Evolutionary conservation across 1,140 invertebrate genomes (phyloP).

Genomic region (Panagrolaimus sp.): DNA sequence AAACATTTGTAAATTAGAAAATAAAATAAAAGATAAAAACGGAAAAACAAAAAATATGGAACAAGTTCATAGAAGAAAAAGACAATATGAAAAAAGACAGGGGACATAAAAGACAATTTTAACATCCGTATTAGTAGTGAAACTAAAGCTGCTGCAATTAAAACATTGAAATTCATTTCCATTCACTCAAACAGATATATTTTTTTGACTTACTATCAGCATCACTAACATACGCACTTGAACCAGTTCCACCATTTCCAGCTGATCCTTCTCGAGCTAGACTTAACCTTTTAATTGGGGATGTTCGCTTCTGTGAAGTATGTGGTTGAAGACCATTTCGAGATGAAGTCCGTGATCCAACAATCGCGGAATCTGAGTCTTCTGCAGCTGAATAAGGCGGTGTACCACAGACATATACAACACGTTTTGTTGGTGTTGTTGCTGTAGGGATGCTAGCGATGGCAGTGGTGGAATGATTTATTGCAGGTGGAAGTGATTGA

Average conservation of each 20-base stretch:
- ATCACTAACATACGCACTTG: conserved; percentile 3
- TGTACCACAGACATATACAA: background rate
- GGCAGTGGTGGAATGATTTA: conserved; percentile 25
- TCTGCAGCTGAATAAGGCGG: background rate
- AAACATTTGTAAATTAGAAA: background rate
- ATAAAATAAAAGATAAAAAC: background rate
- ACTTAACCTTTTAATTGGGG: conserved; percentile 5
- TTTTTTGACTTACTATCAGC: background rate
- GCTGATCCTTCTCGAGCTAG: background rate
- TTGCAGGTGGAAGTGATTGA: conserved; percentile 32
- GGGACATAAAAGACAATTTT: background rate
- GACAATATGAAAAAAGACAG: background rate
- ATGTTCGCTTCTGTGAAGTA: background rate
- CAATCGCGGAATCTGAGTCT: conserved; percentile 11
- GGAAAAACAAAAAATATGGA: conserved; percentile 6
- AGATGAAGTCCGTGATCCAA: conserved; percentile 13
- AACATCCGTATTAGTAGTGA: background rate
- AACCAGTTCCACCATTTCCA: background rate
- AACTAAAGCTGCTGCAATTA: background rate
- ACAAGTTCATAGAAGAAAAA: background rate
- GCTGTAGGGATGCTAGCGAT: too few species aligned
- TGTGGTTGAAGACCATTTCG: background rate
- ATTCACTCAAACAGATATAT: background rate
- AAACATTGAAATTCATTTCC: too few species aligned
- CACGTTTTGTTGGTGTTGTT: too few species aligned